Evolutionary conservation across 2,113 vertebrate species (phyloP).

Genomic region (Nothocercus julius): DNA sequence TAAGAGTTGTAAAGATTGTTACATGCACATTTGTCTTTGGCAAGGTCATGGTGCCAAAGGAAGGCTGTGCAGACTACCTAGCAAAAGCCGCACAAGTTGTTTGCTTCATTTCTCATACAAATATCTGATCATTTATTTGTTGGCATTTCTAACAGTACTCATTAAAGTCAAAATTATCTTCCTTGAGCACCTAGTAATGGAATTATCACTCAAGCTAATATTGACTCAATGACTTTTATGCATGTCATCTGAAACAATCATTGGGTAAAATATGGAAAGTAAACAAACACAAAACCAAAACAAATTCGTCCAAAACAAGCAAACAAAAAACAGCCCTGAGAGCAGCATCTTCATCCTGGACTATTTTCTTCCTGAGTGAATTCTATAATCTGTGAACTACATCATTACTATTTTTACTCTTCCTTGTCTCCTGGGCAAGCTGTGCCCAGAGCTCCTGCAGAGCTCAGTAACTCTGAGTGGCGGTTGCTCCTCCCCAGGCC

Average conservation of each 20-base stretch:
- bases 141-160: neutral
- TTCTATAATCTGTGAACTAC: neutral
- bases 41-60: neutral
- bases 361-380: neutral
- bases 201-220: neutral
- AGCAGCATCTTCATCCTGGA: neutral
- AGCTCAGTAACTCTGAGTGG: neutral
- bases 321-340: neutral
- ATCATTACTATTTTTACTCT: neutral
- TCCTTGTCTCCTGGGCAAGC: neutral
- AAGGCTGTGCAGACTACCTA: neutral
- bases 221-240: neutral
- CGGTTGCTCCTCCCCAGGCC: neutral
- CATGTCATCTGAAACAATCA: neutral
- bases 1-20: neutral
- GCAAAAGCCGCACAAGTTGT: neutral
- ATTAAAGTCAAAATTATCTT: neutral
- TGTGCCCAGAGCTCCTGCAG: neutral
- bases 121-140: neutral
- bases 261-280: neutral
- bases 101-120: neutral
- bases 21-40: neutral
- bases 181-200: neutral
- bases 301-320: no score
- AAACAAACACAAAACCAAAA: neutral